Conservation (phyloP, 2,888 invertebrate genomes). For the Drosophila subquinaria region DNA sequence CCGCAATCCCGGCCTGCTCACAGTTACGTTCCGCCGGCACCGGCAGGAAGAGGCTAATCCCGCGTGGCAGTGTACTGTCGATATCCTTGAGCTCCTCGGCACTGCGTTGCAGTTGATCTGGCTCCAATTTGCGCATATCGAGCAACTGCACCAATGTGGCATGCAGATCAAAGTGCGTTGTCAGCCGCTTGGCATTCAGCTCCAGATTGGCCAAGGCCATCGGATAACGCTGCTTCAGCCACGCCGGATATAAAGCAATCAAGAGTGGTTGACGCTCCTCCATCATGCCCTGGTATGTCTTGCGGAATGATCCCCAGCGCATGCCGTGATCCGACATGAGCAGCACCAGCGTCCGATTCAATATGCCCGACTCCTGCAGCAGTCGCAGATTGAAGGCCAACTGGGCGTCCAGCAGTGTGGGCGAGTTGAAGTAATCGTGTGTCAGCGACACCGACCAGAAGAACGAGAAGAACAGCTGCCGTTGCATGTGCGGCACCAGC, state of each 20-base stretch:
- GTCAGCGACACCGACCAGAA: constrained; percentile 94
- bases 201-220: constrained; percentile 89
- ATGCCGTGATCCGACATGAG: constrained; percentile 96
- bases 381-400: constrained; percentile 67
- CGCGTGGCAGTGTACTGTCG: constrained; percentile 86
- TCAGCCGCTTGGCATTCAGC: constrained; percentile 89
- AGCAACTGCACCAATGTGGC: constrained; percentile 91
- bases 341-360: constrained; percentile 86
- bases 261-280: constrained; percentile 95
- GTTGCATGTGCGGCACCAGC: constrained; percentile 87
- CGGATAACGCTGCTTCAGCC: constrained; percentile 89
- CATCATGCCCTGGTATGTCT: constrained; percentile 93
- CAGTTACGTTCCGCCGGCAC: constrained; percentile 92
- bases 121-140: constrained; percentile 86
- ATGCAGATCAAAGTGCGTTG: constrained; percentile 94
- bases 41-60: constrained; percentile 92
- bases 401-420: constrained; percentile 89
- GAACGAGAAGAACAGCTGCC: constrained; percentile 91
- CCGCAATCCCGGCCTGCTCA: constrained; percentile 90
- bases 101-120: constrained; percentile 84
- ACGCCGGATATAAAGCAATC: constrained; percentile 90
- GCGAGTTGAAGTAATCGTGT: constrained; percentile 93
- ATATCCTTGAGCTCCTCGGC: constrained; percentile 63
- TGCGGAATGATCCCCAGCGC: constrained; percentile 93
- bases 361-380: constrained; percentile 88